Conservation (phyloP, 2,113 vertebrate genomes). For the Rhagologus leucostigma region DNA sequence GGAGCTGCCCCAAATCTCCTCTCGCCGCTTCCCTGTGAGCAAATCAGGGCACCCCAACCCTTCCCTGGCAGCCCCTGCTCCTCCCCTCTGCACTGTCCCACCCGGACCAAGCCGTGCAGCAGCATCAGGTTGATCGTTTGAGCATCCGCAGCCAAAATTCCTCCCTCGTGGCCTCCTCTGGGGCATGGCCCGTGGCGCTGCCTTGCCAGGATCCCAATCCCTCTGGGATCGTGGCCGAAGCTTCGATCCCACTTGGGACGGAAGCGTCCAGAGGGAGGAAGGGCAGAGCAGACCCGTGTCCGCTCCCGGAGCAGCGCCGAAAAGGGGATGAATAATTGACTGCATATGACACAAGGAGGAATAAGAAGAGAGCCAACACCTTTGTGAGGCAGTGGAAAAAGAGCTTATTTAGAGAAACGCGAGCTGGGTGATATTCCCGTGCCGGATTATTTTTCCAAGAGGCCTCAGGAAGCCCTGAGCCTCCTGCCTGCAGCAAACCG, state of each 20-base stretch:
- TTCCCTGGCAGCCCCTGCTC: not conserved
- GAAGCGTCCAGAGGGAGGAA: not conserved
- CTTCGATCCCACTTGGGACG: accelerated
- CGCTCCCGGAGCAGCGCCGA: not conserved
- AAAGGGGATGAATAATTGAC: conserved; percentile 70
- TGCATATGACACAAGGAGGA: conserved; percentile 31
- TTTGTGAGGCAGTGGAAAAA: conserved; percentile 60
- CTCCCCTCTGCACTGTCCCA: not conserved
- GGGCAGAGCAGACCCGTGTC: not conserved
- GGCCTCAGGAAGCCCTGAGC: not conserved
- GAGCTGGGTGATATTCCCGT: conserved; percentile 23
- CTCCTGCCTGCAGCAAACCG: not conserved
- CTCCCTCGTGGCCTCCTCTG: not conserved
- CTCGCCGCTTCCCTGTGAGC: not conserved
- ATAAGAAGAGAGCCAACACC: conserved; percentile 56
- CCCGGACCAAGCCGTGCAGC: accelerated
- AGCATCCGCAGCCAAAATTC: not conserved
- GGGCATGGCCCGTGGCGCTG: accelerated
- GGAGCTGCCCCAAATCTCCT: not conserved
- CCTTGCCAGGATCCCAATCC: not conserved
- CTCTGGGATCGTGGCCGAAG: accelerated
- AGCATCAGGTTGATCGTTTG: not conserved
- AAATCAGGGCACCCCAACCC: not conserved
- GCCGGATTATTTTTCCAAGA: conserved; percentile 46
- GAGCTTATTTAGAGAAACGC: conserved; percentile 57